Evolutionary conservation across 2,113 vertebrate genomes (phyloP).

Genomic region (Herpailurus yagouaroundi): DNA sequence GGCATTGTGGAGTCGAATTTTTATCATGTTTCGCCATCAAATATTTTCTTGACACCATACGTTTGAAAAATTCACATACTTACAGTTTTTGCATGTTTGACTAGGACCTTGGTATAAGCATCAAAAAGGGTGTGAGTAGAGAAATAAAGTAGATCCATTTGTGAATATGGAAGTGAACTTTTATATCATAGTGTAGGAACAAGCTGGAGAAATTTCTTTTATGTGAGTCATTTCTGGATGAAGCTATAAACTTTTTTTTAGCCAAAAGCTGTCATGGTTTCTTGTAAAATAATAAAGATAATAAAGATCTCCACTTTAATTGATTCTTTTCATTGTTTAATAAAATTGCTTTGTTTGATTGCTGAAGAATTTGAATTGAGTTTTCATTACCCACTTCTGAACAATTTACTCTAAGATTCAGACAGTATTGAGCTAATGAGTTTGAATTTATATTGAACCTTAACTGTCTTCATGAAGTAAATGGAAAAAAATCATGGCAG

Average conservation of each 20-base stretch:
- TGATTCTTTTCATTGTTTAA: constrained; percentile 86
- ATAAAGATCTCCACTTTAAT: constrained; percentile 83
- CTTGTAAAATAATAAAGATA: constrained; percentile 84
- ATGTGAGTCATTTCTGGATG: constrained; percentile 69
- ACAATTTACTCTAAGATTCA: constrained; percentile 86
- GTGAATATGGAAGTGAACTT: constrained; percentile 39
- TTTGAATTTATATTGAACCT: constrained; percentile 88
- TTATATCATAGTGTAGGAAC: constrained; percentile 23
- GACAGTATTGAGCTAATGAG: constrained; percentile 87
- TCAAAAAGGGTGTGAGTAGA: not conserved
- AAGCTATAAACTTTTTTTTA: constrained; percentile 71
- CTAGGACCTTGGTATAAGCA: not conserved
- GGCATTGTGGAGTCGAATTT: not conserved
- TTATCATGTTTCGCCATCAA: not conserved
- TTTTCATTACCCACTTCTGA: constrained; percentile 87
- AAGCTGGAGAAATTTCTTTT: constrained; percentile 65
- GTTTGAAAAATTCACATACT: not conserved
- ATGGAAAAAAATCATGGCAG: constrained; percentile 84
- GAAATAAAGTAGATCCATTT: constrained; percentile 36
- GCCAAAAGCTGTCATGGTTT: constrained; percentile 76
- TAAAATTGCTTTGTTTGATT: constrained; percentile 86
- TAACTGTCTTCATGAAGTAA: constrained; percentile 86
- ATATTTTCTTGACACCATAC: not conserved
- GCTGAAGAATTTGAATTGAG: constrained; percentile 81
- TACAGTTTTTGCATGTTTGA: not conserved